Base-by-base conservation (phyloP, 53 echinoderm and acorn worm species). In the Actinopyga echinites region DNA sequence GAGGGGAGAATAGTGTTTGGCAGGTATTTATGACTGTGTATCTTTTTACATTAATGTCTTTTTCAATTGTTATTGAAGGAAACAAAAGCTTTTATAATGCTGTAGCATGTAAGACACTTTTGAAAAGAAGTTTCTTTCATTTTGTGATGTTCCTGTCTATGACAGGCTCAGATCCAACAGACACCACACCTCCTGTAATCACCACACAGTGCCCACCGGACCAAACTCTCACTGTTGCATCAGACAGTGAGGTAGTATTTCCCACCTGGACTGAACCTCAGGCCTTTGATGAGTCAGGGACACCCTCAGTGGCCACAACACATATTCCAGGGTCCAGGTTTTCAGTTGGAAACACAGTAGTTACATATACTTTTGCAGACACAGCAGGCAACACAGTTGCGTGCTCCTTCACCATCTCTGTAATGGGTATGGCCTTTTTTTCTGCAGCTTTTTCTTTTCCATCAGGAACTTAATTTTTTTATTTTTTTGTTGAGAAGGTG, bases 291-390 rank as follows among this genome's bases (percentile, higher is more conserved):
- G 77, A 45, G 11, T 77, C 77, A 9, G 77, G 77, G 4, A 4
- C 30, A 29, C 77, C 77, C 3, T 53, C 77, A 3, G 56, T 77
- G 10, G 56, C 54, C 9, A 77, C 77, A 25, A 77, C 77, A 13
- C 55, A 77, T 54, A 55, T 77, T 11, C 77, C 77, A 30, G 77
- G 77, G 49, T 77, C 77, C 4, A 56, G 54, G 30, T 77, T 77
- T 30, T 77, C 77, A 15, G 28, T 55, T 8, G 77, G 77, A 30
- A 77, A 45, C 44, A 77, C 77, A 77, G 77, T 29, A 30, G 77
- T 77, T 17, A 55, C 56, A 1, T 77, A 77, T 55, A 77, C 77
- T 1, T 77, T 77, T 56, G 77, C 77, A 25, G 77, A 77, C 56
- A 0, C 54, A 20, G 24, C 31, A 30, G 77, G 77, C 32, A 77